These are phyloP conservation scores for Thalassarche chlororhynchos DNA, from an alignment of 2,113 vertebrate species.

Conservation along the genomic window DNA sequence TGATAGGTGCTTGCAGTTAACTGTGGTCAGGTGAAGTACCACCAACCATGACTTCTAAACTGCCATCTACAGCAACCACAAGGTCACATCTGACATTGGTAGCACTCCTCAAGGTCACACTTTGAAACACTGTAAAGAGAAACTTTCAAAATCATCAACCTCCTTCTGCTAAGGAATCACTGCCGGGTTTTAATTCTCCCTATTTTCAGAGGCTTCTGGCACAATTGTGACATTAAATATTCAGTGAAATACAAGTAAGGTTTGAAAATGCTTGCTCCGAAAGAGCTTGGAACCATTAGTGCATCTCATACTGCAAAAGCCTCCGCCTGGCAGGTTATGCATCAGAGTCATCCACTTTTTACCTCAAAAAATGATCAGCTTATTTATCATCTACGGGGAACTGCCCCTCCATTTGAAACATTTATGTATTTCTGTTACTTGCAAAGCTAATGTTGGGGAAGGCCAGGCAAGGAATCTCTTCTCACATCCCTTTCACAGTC, in stretches of 20 bases:
- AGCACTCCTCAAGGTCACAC: not conserved
- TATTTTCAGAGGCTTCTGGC: conserved; percentile 41
- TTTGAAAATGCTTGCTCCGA: conserved; percentile 24
- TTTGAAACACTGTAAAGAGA: not conserved
- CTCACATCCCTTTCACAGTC: not conserved
- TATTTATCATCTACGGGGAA: not conserved
- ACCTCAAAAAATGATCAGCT: not conserved
- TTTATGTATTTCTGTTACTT: not conserved
- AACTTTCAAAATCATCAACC: not conserved
- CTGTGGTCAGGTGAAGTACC: not conserved
- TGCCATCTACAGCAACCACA: not conserved
- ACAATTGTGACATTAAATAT: conserved; percentile 61
- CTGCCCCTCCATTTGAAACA: not conserved
- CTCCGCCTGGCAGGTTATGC: not conserved
- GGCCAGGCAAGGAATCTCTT: not conserved
- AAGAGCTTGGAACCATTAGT: conserved; percentile 19
- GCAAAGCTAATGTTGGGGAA: not conserved
- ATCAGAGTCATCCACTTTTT: not conserved
- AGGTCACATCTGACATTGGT: not conserved
- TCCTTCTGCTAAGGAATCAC: not conserved
- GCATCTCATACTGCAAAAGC: not conserved
- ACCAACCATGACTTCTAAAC: not conserved
- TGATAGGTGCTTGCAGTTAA: not conserved
- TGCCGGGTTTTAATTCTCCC: not conserved
- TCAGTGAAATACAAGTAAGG: conserved; percentile 52